These are phyloP conservation scores for Gnatocerus cornutus DNA, from an alignment of 2,888 invertebrate species.

Conservation along the genomic window DNA sequence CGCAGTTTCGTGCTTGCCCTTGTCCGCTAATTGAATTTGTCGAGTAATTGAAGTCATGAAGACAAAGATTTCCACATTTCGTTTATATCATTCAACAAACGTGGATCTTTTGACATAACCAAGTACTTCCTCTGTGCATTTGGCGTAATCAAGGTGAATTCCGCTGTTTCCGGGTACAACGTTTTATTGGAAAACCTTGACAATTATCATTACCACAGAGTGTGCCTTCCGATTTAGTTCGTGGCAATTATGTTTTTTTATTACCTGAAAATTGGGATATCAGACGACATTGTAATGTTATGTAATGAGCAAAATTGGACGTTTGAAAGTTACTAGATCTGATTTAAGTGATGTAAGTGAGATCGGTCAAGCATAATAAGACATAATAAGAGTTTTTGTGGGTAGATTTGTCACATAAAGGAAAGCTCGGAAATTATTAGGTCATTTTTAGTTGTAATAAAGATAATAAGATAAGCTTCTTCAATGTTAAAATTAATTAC, in stretches of 20 bases:
- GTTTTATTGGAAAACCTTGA: constrained; percentile 60
- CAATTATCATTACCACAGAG: constrained; percentile 54
- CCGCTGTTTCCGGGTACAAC: constrained; percentile 59
- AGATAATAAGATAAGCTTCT: no score
- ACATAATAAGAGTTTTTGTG: no score
- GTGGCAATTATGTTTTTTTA: constrained; percentile 6
- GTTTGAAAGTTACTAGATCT: background rate
- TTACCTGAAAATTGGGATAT: background rate
- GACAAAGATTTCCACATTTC: background rate
- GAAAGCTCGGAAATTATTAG: no score
- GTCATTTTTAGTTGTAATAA: no score
- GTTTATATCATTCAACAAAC: constrained; percentile 16
- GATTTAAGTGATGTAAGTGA: no score
- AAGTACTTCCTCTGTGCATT: constrained; percentile 59
- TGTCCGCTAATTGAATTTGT: constrained; percentile 27
- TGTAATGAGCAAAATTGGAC: constrained; percentile 1
- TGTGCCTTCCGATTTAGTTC: constrained; percentile 32
- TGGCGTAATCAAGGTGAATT: constrained; percentile 60
- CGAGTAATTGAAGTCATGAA: background rate
- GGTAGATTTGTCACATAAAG: no score
- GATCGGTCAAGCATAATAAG: no score
- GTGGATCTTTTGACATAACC: constrained; percentile 36
- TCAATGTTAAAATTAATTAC: no score
- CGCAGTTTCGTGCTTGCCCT: constrained; percentile 19
- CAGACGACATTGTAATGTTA: background rate